phyloP scores from a whole-genome alignment of 2,888 invertebrate genomes.

The Stegophylla sp. region DNA sequence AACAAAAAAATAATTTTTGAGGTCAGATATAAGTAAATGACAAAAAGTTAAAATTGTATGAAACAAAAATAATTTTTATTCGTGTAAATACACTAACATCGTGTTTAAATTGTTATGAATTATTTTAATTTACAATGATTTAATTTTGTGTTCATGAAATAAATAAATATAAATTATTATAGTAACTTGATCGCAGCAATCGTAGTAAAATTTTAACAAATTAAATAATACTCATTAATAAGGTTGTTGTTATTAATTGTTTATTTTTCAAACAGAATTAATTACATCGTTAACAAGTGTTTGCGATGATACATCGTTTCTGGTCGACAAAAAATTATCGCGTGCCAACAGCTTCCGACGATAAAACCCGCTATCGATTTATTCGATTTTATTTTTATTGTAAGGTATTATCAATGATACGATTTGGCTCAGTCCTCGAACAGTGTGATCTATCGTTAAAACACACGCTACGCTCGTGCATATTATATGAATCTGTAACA shows the following conservation, averaged over 20 bases:
- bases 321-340: conserved; percentile 1
- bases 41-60: neutral
- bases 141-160: neutral
- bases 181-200: neutral
- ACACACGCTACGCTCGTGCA: neutral
- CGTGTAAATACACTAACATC: neutral
- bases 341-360: conserved; percentile 23
- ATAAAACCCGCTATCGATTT: neutral
- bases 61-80: neutral
- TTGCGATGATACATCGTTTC: conserved; percentile 3
- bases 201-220: neutral
- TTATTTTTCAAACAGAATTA: neutral
- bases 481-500: conserved; percentile 1
- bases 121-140: too few relatives aligned
- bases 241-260: neutral
- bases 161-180: neutral
- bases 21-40: conserved; percentile 29
- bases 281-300: neutral
- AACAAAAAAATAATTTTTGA: conserved; percentile 21
- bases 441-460: neutral
- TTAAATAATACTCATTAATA: neutral
- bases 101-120: too few relatives aligned
- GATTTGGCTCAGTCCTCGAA: conserved; percentile 31
- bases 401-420: conserved; percentile 11
- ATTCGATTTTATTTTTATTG: neutral